Evolutionary conservation across 1,140 invertebrate species (phyloP).

Genomic region (Nilaparvata lugens): DNA sequence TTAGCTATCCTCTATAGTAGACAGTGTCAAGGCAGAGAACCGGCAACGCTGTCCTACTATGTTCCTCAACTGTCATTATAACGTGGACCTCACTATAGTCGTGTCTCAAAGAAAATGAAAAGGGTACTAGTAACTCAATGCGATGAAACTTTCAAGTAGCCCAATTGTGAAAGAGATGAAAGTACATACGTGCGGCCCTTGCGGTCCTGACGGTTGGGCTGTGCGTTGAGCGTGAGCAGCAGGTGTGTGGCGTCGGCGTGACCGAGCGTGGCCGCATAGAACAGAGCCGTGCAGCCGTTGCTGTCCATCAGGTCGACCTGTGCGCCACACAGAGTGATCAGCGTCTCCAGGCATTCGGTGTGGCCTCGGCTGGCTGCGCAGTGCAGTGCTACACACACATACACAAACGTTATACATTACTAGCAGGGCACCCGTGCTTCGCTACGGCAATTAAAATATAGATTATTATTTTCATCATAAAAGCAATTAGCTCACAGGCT

Average conservation of each 20-base stretch:
- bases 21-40: too few species aligned
- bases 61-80: too few species aligned
- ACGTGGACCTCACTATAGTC: too few species aligned
- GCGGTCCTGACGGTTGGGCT: slow-evolving; percentile 84
- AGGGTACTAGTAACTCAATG: too few species aligned
- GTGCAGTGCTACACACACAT: slow-evolving; percentile 59
- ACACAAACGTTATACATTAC: too few species aligned
- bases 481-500: too few species aligned
- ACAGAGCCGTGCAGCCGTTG: slow-evolving; percentile 90
- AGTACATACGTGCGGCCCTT: slow-evolving; percentile 72
- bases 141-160: too few species aligned
- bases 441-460: background rate
- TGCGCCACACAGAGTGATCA: slow-evolving; percentile 81
- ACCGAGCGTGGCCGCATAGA: slow-evolving; percentile 91
- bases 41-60: too few species aligned
- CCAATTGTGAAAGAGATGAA: background rate
- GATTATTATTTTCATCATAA: too few species aligned
- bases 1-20: too few species aligned
- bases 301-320: slow-evolving; percentile 76
- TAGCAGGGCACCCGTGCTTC: too few species aligned
- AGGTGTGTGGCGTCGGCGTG: slow-evolving; percentile 90
- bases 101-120: too few species aligned
- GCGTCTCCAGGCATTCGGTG: slow-evolving; percentile 79
- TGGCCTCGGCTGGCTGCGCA: slow-evolving; percentile 94
- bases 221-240: slow-evolving; percentile 76